Base-by-base conservation (phyloP, 2,797 vertebrate species). In the Mus minutoides region DNA sequence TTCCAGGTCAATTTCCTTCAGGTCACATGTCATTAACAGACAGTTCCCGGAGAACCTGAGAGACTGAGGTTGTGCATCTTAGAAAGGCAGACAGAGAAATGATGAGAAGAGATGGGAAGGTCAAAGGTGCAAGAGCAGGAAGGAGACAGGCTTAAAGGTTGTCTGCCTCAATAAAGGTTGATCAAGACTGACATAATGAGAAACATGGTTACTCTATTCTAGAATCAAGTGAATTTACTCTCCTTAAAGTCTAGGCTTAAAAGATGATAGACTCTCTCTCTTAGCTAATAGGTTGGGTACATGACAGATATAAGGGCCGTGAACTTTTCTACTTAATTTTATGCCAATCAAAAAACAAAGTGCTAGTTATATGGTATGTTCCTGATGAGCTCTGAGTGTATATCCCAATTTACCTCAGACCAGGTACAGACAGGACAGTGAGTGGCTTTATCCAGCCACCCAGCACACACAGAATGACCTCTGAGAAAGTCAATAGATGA, bases 401-500 rank as follows among this genome's bases (percentile, higher is more conserved):
- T 64, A 95, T 49, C 86, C 46, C 77, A 91, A 78, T 82, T 52
- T 85, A 62, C 88, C 67, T 64, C 17, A 86, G n/a, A 75, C 24
- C 49, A 88, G 40, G 86, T 46, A 92, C 22, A 64, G 83, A n/a
- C 62, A 92, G 79, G 75, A 91, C 82, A 56, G 34, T 8, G 60
- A 62, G 71, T 64, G 52, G 92, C 54, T 91, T 46, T 40, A 60
- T 58, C 8, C 60, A 67, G 31, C 43, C 56, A 93, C 40, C 31
- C 21, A 91, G 0, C 73, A 71, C 43, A 93, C 64, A 92, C 56
- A 94, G 92, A 84, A 16, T 88, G 90, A 88, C 71, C 83, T 85
- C 83, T 90, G 64, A 79, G 69, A 90, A 96, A 92, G 82, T n/a
- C 80, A 89, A 73, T 37, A 92, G 75, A 40, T 82, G 49, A 75